A percentile compares a stretch with the other conserved stretches of the same genome.
These are phyloP conservation scores for Corythornis madagascariensis DNA, from an alignment of 2,113 vertebrate species.

Conservation along the genomic window DNA sequence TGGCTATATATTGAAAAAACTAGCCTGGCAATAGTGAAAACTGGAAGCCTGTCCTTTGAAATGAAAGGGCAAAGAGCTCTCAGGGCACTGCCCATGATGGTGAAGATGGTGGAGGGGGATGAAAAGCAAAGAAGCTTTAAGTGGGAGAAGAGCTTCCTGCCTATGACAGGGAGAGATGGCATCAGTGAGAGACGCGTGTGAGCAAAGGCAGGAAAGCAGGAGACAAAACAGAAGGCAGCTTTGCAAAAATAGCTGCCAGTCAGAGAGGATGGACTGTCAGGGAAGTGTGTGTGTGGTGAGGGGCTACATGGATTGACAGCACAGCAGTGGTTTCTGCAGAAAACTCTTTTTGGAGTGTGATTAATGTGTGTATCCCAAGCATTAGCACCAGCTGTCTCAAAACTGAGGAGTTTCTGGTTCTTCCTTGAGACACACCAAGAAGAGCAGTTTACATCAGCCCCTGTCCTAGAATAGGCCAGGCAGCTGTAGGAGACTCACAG, in stretches of 20 bases:
- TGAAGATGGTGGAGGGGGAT: neutral
- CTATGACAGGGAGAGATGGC: neutral
- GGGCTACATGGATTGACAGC: neutral
- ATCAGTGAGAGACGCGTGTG: neutral
- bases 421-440: neutral
- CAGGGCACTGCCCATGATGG: neutral
- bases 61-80: neutral
- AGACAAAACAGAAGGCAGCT: conserved; percentile 45
- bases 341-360: neutral
- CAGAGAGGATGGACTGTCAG: neutral
- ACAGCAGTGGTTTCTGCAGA: neutral
- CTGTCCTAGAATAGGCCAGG: neutral
- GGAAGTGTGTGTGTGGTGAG: neutral
- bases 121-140: neutral
- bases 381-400: neutral
- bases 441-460: neutral
- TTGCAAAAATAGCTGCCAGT: conserved; percentile 32
- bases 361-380: neutral
- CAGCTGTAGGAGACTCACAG: neutral
- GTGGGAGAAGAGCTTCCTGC: neutral
- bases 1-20: neutral
- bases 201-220: conserved; percentile 14
- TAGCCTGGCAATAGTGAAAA: neutral
- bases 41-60: neutral
- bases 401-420: neutral